phyloP scores from a whole-genome alignment of 2,888 invertebrate species.

The Campopleginae sp. region DNA sequence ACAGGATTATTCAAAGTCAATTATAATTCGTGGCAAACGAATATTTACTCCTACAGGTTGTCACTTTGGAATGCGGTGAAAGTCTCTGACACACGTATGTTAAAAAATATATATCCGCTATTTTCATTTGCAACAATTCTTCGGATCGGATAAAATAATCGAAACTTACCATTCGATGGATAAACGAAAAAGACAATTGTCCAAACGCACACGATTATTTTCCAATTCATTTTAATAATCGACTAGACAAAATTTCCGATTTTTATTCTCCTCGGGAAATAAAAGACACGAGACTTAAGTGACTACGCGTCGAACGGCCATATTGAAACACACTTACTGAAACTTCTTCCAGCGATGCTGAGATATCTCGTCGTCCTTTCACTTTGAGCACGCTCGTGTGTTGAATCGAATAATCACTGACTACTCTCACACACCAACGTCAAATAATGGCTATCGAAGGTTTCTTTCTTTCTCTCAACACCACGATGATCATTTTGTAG shows the following conservation, averaged over 20 bases:
- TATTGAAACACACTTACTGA: constrained; percentile 76
- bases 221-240: constrained; percentile 68
- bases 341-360: constrained; percentile 68
- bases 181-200: constrained; percentile 66
- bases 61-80: constrained; percentile 58
- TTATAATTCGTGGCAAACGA: constrained; percentile 43
- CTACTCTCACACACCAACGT: constrained; percentile 19
- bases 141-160: neutral
- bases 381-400: constrained; percentile 62
- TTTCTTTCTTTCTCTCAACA: neutral
- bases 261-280: constrained; percentile 20
- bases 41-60: constrained; percentile 29
- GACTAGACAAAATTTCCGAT: constrained; percentile 43
- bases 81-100: constrained; percentile 9
- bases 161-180: constrained; percentile 71
- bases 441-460: constrained; percentile 15
- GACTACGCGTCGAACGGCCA: constrained; percentile 75
- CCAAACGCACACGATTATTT: constrained; percentile 53
- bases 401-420: constrained; percentile 44
- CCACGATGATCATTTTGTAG: too few relatives aligned
- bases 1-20: constrained; percentile 1
- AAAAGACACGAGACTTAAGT: constrained; percentile 36
- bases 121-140: neutral
- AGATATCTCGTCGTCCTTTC: constrained; percentile 70
- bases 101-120: neutral